These are phyloP conservation scores for Podarcis cretensis DNA, from an alignment of 2,113 vertebrate genomes.

Conservation along the genomic window DNA sequence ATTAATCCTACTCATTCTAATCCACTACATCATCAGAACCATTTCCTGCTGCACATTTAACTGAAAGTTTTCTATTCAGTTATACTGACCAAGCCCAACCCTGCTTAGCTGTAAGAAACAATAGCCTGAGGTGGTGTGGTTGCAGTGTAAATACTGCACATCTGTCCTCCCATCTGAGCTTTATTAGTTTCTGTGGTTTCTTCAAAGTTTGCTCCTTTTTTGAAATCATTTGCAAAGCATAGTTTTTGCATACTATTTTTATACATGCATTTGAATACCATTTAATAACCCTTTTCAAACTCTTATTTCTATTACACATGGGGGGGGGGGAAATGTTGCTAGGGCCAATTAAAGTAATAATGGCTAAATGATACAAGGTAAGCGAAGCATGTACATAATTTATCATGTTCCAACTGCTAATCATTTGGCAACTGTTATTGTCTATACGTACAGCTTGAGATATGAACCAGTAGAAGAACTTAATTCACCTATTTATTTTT, in stretches of 20 bases:
- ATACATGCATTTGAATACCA: constrained; percentile 10
- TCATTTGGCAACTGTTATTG: neutral
- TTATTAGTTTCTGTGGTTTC: constrained; percentile 34
- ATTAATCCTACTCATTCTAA: constrained; percentile 24
- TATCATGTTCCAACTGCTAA: constrained; percentile 30
- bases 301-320: neutral
- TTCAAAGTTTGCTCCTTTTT: constrained; percentile 35
- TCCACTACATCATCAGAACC: constrained; percentile 64
- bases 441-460: neutral
- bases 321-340: accelerated
- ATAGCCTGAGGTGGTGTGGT: constrained; percentile 54
- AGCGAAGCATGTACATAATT: neutral
- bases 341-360: neutral
- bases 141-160: constrained; percentile 60
- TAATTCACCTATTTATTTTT: neutral
- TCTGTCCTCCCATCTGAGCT: constrained; percentile 38
- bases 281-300: constrained; percentile 8
- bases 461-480: neutral
- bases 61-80: constrained; percentile 54
- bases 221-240: constrained; percentile 18
- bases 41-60: constrained; percentile 62
- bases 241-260: constrained; percentile 4
- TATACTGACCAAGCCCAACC: constrained; percentile 60
- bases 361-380: accelerated
- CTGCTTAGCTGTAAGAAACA: constrained; percentile 54